These are phyloP conservation scores for Tetramorium parvispinum DNA, from an alignment of 1,140 invertebrate genomes.

Conservation along the genomic window DNA sequence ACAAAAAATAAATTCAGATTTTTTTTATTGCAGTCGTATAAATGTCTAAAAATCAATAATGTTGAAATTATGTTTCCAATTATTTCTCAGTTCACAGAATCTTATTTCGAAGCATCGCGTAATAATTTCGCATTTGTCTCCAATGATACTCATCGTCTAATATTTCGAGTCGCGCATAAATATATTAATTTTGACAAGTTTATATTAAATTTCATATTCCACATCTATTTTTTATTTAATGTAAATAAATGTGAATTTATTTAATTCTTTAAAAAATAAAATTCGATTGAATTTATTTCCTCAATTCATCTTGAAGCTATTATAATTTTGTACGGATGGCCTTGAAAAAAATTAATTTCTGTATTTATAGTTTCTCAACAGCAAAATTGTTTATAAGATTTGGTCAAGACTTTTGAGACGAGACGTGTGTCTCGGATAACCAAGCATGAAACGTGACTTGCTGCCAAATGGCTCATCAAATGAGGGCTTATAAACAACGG, in stretches of 20 bases:
- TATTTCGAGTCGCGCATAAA: not conserved
- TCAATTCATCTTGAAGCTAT: not conserved
- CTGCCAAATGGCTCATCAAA: conserved; percentile 12
- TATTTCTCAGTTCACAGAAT: not conserved
- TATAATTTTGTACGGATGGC: not conserved
- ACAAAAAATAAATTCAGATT: too few species aligned
- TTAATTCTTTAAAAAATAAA: not conserved
- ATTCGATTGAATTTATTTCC: not conserved
- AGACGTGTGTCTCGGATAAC: conserved; percentile 28
- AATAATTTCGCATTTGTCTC: not conserved
- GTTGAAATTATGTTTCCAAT: not conserved
- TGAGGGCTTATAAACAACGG: conserved; percentile 12
- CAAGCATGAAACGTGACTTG: conserved; percentile 42
- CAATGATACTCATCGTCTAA: not conserved
- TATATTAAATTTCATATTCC: not conserved
- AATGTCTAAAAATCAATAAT: not conserved
- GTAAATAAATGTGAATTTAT: too few species aligned
- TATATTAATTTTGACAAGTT: not conserved
- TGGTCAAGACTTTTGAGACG: not conserved
- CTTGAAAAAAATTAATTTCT: not conserved
- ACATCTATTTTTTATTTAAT: not conserved
- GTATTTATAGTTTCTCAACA: not conserved
- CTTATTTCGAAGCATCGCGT: not conserved
- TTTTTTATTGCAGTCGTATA: not conserved
- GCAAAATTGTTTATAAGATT: conserved; percentile 20